These are phyloP conservation scores for Aplysia californica DNA, from an alignment of 1,140 invertebrate genomes.

Conservation along the genomic window DNA sequence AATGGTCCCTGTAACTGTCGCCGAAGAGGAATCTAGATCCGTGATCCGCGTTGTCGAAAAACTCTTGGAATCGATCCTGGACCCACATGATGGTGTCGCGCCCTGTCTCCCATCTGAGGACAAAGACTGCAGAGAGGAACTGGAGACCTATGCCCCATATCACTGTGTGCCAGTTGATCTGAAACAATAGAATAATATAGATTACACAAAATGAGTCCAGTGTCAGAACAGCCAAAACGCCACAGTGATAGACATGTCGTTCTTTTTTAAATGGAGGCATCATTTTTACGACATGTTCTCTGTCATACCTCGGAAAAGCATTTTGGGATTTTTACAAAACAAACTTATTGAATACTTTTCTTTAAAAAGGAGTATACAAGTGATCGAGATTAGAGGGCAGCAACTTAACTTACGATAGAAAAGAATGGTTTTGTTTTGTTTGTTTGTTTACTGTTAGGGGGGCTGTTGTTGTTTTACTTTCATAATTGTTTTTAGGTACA, in stretches of 20 bases:
- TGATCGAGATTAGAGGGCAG: too few relatives aligned
- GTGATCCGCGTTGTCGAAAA: constrained; percentile 80
- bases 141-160: constrained; percentile 82
- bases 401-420: too few relatives aligned
- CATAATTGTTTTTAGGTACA: too few relatives aligned
- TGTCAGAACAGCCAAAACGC: too few relatives aligned
- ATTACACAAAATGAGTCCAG: background rate
- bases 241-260: too few relatives aligned
- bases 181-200: constrained; percentile 4
- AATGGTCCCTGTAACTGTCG: constrained; percentile 62
- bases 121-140: constrained; percentile 85
- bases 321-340: background rate
- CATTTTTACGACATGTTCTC: background rate
- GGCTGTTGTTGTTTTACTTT: too few relatives aligned
- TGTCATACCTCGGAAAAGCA: background rate
- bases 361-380: background rate
- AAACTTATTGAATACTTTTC: background rate
- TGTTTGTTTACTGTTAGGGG: too few relatives aligned
- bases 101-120: constrained; percentile 85
- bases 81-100: constrained; percentile 81
- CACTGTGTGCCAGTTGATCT: constrained; percentile 56
- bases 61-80: constrained; percentile 76
- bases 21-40: constrained; percentile 90
- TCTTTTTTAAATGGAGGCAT: too few relatives aligned
- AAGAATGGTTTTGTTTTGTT: too few relatives aligned